phyloP scores from a whole-genome alignment of 2,797 vertebrate genomes.

The Lepus townsendii region DNA sequence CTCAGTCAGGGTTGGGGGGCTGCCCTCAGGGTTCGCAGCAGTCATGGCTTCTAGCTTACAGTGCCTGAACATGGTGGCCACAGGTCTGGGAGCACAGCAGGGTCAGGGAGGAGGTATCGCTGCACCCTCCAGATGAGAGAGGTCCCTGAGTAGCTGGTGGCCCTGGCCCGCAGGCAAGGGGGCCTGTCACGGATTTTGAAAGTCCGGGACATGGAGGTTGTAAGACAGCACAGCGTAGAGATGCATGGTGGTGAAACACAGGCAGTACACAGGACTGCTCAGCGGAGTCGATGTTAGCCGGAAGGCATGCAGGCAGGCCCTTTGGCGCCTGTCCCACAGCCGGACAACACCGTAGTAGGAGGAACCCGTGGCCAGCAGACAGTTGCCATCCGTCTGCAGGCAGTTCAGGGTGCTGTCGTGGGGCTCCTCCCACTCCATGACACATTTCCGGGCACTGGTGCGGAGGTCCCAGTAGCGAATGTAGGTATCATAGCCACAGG shows the following conservation, averaged over 20 bases:
- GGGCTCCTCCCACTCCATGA: slow-evolving; percentile 98
- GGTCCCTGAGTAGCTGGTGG: slow-evolving; percentile 84
- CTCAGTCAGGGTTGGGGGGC: no score
- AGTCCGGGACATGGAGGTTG: slow-evolving; percentile 94
- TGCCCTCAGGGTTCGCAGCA: not conserved
- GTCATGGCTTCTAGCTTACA: slow-evolving; percentile 1
- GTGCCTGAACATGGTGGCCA: not conserved
- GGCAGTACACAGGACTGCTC: slow-evolving; percentile 97
- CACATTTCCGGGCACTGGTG: slow-evolving; percentile 93
- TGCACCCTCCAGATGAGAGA: slow-evolving; percentile 77
- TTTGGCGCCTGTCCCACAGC: slow-evolving; percentile 97
- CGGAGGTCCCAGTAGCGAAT: slow-evolving; percentile 97
- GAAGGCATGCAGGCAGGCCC: slow-evolving; percentile 95
- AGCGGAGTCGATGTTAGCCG: slow-evolving; percentile 91
- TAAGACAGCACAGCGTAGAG: slow-evolving; percentile 95
- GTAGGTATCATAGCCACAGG: slow-evolving; percentile 98
- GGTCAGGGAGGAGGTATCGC: not conserved
- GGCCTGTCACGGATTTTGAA: slow-evolving; percentile 87
- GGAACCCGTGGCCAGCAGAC: slow-evolving; percentile 97
- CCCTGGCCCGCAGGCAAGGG: slow-evolving; percentile 74
- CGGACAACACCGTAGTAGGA: slow-evolving; percentile 97
- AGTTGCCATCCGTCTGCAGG: slow-evolving; percentile 95
- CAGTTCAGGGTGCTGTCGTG: slow-evolving; percentile 98
- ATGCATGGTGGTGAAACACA: slow-evolving; percentile 95
- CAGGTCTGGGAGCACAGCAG: slow-evolving; percentile 24